These are phyloP conservation scores for Drosophila hawaiiensis DNA, from an alignment of 2,888 invertebrate species.

Conservation along the genomic window DNA sequence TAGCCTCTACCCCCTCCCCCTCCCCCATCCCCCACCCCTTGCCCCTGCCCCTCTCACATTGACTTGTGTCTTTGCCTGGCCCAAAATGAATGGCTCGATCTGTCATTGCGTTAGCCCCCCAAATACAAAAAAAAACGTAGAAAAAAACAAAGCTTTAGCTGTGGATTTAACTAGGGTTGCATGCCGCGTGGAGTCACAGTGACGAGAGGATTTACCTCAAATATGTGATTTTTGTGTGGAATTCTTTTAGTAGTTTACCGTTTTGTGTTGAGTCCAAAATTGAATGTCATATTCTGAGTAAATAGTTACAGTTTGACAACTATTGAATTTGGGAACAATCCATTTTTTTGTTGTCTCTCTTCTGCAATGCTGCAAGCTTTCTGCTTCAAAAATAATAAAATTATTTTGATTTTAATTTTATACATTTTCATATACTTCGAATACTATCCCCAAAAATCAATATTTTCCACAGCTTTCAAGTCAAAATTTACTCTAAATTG, in stretches of 20 bases:
- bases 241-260: background rate
- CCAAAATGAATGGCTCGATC: slow-evolving; percentile 64
- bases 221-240: background rate
- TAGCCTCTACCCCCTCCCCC: background rate
- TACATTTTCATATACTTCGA: fast-evolving
- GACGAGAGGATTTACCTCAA: background rate
- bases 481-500: background rate
- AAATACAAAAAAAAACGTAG: background rate
- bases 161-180: slow-evolving; percentile 41
- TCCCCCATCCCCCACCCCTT: fast-evolving
- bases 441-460: fast-evolving
- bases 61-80: slow-evolving; percentile 24
- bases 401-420: background rate
- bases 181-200: slow-evolving; percentile 7
- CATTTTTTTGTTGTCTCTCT: too few relatives aligned
- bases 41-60: background rate
- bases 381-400: fast-evolving
- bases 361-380: background rate
- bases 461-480: background rate
- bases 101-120: slow-evolving; percentile 71
- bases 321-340: background rate
- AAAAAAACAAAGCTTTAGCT: slow-evolving; percentile 29
- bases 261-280: background rate
- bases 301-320: background rate
- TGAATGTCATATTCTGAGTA: background rate